Conservation (phyloP, 2,113 vertebrate species). For the Perognathus longimembris region DNA sequence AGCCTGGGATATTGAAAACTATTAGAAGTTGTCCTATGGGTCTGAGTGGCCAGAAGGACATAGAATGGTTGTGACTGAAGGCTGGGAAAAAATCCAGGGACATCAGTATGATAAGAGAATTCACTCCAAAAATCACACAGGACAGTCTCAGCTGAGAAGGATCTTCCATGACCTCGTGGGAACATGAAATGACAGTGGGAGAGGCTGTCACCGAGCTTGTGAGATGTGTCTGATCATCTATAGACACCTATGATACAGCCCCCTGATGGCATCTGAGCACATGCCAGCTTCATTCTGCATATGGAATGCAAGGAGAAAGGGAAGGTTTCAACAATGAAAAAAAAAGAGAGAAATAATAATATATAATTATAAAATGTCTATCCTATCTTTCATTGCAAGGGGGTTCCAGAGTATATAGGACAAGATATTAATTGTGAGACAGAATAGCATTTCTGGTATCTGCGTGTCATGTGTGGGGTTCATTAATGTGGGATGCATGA, state of each 20-base stretch:
- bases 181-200: not conserved
- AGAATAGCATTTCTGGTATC: not conserved
- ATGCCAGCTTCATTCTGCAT: not conserved
- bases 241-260: not conserved
- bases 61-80: not conserved
- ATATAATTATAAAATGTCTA: not conserved
- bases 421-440: not conserved
- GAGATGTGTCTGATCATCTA: not conserved
- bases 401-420: not conserved
- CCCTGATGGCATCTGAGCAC: not conserved
- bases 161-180: not conserved
- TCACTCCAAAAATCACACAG: not conserved
- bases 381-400: not conserved
- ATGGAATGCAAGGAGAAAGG: not conserved
- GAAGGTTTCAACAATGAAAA: not conserved
- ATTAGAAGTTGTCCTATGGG: not conserved
- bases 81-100: not conserved
- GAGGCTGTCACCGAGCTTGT: not conserved
- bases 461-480: not conserved
- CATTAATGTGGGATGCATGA: not conserved
- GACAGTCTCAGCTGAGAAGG: not conserved
- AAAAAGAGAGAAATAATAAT: not conserved
- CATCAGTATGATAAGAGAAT: not conserved
- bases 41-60: not conserved
- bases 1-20: constrained; percentile 13